Conservation (phyloP, 1,140 invertebrate genomes). For the Varroa destructor region DNA sequence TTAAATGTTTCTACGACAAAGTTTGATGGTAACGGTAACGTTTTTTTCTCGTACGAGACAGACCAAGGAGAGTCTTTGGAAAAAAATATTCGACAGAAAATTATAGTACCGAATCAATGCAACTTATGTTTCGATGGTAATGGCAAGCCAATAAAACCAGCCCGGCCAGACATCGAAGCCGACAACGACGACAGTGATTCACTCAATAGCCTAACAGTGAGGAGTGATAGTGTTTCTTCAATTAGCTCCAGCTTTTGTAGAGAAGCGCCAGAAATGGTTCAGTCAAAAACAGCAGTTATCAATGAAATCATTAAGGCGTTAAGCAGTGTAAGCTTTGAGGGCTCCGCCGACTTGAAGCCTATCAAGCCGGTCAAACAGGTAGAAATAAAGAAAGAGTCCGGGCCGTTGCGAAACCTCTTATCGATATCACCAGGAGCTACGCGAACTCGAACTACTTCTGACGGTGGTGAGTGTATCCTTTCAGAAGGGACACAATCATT, state of each 20-base stretch:
- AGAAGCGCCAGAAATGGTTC: background rate
- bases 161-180: background rate
- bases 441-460: background rate
- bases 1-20: background rate
- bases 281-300: conserved; percentile 21
- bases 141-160: background rate
- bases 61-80: background rate
- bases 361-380: background rate
- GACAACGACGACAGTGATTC: conserved; percentile 1
- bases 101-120: background rate
- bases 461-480: background rate
- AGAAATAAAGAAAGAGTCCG: background rate
- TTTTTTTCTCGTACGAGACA: background rate
- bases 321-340: conserved; percentile 23
- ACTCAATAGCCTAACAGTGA: background rate
- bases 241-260: conserved; percentile 9
- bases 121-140: background rate
- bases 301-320: conserved; percentile 26
- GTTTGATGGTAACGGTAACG: background rate
- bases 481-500: conserved; percentile 12
- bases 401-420: background rate
- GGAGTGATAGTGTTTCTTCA: conserved; percentile 24
- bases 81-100: background rate
- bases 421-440: background rate
- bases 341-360: conserved; percentile 2